Conservation (phyloP, 2,113 vertebrate species). For the Sprattus sprattus region DNA sequence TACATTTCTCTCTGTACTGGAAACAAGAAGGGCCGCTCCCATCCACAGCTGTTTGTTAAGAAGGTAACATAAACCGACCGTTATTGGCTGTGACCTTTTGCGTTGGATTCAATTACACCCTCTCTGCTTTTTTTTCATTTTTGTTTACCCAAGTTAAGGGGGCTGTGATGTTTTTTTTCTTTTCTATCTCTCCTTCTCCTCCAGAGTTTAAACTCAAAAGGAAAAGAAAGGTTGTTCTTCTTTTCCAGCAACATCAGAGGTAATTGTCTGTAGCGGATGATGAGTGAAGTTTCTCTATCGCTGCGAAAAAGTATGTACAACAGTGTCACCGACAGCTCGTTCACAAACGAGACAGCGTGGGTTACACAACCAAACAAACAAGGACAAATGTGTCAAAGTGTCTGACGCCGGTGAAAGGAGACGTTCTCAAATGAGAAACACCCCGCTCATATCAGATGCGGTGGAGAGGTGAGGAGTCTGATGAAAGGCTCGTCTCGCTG, state of each 20-base stretch:
- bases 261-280: neutral
- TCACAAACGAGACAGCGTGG: neutral
- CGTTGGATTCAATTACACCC: neutral
- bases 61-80: neutral
- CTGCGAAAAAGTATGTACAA: neutral
- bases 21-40: neutral
- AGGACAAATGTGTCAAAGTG: neutral
- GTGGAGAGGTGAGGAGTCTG: neutral
- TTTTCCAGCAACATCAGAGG: neutral
- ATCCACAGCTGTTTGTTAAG: neutral
- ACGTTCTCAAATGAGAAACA: neutral
- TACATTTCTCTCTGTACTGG: neutral
- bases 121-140: neutral
- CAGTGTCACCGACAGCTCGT: neutral
- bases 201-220: neutral
- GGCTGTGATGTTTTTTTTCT: neutral
- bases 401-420: neutral
- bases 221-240: neutral
- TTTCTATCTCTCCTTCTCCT: neutral
- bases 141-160: neutral
- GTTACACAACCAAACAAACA: neutral
- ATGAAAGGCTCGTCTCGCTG: neutral
- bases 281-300: neutral
- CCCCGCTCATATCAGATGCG: neutral
- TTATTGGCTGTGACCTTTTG: neutral